Evolutionary conservation across 2,113 vertebrate genomes (phyloP), one percentile per base, ranked within the genome.

Genomic region (Mohoua ochrocephala): DNA sequence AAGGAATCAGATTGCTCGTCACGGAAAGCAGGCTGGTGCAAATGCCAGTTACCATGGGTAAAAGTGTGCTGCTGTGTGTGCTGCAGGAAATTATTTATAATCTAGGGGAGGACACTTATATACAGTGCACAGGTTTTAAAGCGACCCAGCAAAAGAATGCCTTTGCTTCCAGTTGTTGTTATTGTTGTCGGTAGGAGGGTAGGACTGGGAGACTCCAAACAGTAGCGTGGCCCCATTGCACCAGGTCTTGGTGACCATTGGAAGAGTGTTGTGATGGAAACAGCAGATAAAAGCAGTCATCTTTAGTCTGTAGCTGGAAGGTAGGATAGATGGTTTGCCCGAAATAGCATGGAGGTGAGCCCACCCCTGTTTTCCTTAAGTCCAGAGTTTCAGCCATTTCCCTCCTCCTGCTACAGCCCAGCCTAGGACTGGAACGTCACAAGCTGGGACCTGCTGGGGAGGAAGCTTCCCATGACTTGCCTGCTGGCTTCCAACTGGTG

Each of bases 181-280:
- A 10, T 10, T 37, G 8, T 49, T 82, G 21, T 30, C 39, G 64
- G 3, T 33, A 6, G 4, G 15, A 50, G 27, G 7, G 42, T 67
- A 41, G 54, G 44, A 57, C 15, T 13, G 31, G 31, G 30, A 89
- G 24, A 23, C 31, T 56, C 47, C 37, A 45, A 49, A 71, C 10
- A 23, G 10, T 17, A 64, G n/a, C 1, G 0, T 61, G 70, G n/a
- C n/a, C 37, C 49, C 4, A 0, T 68, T 44, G 30, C 49, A 42
- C 18, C 26, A 7, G 31, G 50, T 59, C 20, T 59, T 56, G 2
- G 8, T 52, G 68, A 56, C 42, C 13, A 3, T 2, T 53, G 45
- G 18, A 61, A 61, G 54, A 39, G 23, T 53, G 44, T 49, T 78
- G 24, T 63, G 37, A 39, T 57, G 30, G 77, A 69, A 84, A 75